Percentiles rank a stretch among this genome's conserved stretches.
These are phyloP conservation scores for Loriculus beryllinus DNA, from an alignment of 2,797 vertebrate species.

Conservation along the genomic window DNA sequence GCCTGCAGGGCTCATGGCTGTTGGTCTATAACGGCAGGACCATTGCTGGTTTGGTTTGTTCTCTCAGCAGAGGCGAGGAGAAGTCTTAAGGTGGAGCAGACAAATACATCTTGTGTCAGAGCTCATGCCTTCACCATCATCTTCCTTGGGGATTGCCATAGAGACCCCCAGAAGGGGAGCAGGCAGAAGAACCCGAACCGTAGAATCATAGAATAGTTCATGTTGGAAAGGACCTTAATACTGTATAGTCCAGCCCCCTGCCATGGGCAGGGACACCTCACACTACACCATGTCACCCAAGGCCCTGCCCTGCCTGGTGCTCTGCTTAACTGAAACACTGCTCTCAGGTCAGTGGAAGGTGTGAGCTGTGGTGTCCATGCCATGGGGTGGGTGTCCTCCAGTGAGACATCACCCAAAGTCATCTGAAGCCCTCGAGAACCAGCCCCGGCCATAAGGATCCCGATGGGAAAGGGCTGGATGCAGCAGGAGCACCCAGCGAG, in stretches of 20 bases:
- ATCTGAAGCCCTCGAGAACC: background rate
- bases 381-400: background rate
- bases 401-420: accelerated
- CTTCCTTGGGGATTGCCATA: background rate
- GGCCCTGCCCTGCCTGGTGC: background rate
- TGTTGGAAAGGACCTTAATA: background rate
- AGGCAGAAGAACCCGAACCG: background rate
- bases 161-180: background rate
- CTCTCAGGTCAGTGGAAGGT: background rate
- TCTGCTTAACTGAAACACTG: background rate
- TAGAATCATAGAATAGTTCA: background rate
- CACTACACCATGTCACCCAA: background rate
- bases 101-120: background rate
- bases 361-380: background rate
- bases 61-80: background rate
- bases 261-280: background rate
- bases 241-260: background rate
- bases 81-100: background rate
- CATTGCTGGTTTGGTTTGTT: background rate
- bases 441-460: background rate
- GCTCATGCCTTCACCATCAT: background rate
- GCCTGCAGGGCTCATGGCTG: background rate
- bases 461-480: background rate
- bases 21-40: background rate
- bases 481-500: background rate